Evolutionary conservation across 2,797 vertebrate genomes (phyloP).

Genomic region (Phrynocephalus vlangalii): DNA sequence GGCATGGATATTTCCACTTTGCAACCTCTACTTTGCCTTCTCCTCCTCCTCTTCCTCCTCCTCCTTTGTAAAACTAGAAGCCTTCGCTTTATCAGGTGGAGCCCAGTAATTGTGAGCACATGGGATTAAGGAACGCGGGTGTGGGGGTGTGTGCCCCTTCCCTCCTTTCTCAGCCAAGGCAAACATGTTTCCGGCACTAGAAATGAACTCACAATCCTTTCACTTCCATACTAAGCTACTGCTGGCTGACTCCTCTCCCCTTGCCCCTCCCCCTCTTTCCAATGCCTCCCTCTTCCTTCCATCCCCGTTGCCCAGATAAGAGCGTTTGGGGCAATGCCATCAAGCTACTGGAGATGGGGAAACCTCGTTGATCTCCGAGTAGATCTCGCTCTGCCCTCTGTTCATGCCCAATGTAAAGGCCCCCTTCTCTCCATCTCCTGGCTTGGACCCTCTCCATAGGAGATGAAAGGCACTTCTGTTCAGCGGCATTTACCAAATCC

Average conservation of each 20-base stretch:
- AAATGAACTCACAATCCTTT: not conserved
- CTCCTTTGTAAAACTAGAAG: not conserved
- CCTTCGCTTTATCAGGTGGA: not conserved
- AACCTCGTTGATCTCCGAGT: not conserved
- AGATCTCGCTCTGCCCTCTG: not conserved
- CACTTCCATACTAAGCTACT: not conserved
- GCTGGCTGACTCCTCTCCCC: no score
- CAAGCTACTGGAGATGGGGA: not conserved
- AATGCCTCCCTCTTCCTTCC: not conserved
- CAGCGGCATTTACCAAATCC: not conserved
- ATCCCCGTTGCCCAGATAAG: not conserved
- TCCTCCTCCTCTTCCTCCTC: no score
- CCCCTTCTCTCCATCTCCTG: no score
- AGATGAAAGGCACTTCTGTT: constrained; percentile 20
- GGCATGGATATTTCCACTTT: not conserved
- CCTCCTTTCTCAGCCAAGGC: not conserved
- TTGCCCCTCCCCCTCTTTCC: not conserved
- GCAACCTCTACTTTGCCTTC: not conserved
- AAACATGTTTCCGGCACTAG: not conserved
- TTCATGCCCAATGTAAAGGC: not conserved
- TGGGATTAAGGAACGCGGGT: not conserved
- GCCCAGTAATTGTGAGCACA: not conserved
- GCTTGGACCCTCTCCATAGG: not conserved
- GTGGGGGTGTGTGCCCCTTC: not conserved
- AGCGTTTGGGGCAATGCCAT: no score